Conservation (phyloP, 2,113 vertebrate genomes). For the Equus przewalskii region DNA sequence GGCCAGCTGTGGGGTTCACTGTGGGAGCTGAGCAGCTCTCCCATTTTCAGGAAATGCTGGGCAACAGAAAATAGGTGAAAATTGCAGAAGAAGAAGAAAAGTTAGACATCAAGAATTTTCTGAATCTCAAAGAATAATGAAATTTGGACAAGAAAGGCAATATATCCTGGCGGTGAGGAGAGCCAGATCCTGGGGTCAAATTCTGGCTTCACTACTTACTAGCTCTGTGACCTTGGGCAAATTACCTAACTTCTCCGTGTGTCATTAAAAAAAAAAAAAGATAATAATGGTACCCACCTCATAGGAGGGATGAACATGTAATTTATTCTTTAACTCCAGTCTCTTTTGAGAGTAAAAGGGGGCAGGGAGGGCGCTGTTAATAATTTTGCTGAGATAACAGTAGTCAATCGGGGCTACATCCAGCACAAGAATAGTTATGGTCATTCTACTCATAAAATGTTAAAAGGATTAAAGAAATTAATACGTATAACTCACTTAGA, state of each 20-base stretch:
- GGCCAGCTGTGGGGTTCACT: not conserved
- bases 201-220: not conserved
- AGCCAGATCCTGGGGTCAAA: not conserved
- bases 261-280: not conserved
- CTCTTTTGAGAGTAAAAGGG: not conserved
- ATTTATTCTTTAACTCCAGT: not conserved
- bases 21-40: not conserved
- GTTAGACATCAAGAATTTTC: not conserved
- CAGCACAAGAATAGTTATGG: not conserved
- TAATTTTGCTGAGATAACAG: not conserved
- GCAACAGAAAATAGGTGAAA: not conserved
- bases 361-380: not conserved
- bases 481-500: not conserved
- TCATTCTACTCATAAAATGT: not conserved
- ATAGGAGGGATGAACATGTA: not conserved
- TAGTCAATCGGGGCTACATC: not conserved
- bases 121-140: not conserved
- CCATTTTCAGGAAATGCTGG: not conserved
- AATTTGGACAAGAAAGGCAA: not conserved
- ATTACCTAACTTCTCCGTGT: not conserved
- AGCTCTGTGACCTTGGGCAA: not conserved
- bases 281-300: not conserved
- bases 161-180: not conserved
- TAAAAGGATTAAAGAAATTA: slow-evolving; percentile 14
- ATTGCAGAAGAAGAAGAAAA: not conserved